Percentiles rank a stretch among this genome's conserved stretches.
phyloP scores from a whole-genome alignment of 1,140 invertebrate species.

The Tribolium madens region DNA sequence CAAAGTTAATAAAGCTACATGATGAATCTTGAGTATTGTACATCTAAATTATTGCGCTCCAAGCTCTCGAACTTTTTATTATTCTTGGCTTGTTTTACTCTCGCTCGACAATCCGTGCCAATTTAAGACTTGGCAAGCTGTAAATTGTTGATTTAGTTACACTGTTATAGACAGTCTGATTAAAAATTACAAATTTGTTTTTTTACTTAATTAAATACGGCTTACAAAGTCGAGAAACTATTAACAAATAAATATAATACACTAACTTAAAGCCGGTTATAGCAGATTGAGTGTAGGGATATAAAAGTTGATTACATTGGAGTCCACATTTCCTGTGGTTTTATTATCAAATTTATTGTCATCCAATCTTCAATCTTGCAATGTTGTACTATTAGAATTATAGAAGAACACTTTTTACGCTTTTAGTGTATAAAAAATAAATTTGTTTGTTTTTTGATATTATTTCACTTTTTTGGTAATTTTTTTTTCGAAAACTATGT shows the following conservation, averaged over 20 bases:
- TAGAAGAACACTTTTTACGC: too few relatives aligned
- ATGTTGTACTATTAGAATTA: not conserved
- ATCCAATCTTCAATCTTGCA: not conserved
- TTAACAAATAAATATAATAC: not conserved
- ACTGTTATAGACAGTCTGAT: not conserved
- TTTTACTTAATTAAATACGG: not conserved
- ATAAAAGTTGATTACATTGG: not conserved
- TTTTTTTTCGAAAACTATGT: too few relatives aligned
- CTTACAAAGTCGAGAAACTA: too few relatives aligned
- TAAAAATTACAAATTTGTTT: not conserved
- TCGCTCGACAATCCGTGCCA: not conserved
- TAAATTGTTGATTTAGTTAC: not conserved
- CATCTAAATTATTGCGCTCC: not conserved
- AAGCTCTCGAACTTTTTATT: not conserved
- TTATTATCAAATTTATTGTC: not conserved
- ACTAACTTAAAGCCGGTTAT: not conserved
- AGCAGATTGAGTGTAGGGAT: not conserved
- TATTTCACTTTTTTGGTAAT: too few relatives aligned
- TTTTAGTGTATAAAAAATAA: too few relatives aligned
- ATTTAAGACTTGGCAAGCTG: not conserved
- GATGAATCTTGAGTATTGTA: not conserved
- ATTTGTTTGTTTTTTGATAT: too few relatives aligned
- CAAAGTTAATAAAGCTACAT: not conserved
- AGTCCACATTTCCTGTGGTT: not conserved
- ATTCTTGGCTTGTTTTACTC: not conserved